Base-by-base conservation (phyloP, 2,113 vertebrate species). In the Talpa occidentalis region DNA sequence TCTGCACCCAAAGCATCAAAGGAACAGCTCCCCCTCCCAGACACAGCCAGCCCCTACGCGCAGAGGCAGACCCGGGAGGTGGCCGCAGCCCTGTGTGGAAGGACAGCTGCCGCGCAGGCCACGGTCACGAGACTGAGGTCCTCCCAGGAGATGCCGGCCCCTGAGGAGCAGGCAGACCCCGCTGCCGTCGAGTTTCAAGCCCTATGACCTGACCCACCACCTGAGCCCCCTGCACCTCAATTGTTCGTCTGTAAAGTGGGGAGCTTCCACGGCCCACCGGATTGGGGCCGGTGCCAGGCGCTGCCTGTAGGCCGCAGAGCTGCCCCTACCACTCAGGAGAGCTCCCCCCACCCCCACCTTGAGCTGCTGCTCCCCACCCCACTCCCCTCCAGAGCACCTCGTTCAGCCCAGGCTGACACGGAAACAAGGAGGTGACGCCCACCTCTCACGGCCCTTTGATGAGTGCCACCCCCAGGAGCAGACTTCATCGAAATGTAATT, bases 401-500 rank as follows among this genome's bases (percentile, higher is more conserved):
- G n/a, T n/a, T n/a, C n/a, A n/a, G n/a, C n/a, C n/a, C n/a, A n/a
- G n/a, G n/a, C n/a, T n/a, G n/a, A n/a, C n/a, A n/a, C n/a, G n/a
- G n/a, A n/a, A n/a, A n/a, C n/a, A n/a, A n/a, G n/a, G n/a, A n/a
- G n/a, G n/a, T n/a, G n/a, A n/a, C n/a, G n/a, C n/a, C n/a, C n/a
- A n/a, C n/a, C n/a, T n/a, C n/a, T 44, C 64, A 42, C 59, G 11
- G 30, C 67, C 59, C 74, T 90, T 67, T 86, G 81, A 74, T 44
- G 81, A 93, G 49, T 12, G 28, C 80, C 94, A 64, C 79, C 84
- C 79, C 89, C 60, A 77, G 49, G 66, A 22, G 85, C 28, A 17
- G 73, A 47, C 59, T 60, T 80, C 88, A 79, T 89, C 3, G n/a
- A 74, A 74, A 92, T 42, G 84, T 64, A 56, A 92, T 95, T 76